A percentile compares a stretch with the other conserved stretches of the same genome.
Conservation (phyloP, 2,888 invertebrate species). For the Acronicta psi region DNA sequence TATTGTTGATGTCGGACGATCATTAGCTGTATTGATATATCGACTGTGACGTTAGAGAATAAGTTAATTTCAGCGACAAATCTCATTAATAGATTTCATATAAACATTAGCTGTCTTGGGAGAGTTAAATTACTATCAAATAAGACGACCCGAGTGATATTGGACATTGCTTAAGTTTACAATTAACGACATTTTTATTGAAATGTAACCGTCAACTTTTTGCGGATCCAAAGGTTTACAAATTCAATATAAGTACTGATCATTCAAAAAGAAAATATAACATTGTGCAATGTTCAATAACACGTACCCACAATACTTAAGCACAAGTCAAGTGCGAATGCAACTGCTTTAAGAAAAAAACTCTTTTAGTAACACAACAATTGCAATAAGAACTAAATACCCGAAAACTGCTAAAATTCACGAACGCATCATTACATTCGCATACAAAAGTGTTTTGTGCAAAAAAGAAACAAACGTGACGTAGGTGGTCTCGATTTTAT, state of each 20-base stretch:
- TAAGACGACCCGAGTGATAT: background rate
- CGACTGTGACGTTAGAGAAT: constrained; percentile 65
- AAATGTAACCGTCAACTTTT: constrained; percentile 14
- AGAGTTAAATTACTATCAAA: constrained; percentile 11
- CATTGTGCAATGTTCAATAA: constrained; percentile 36
- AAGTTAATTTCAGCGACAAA: constrained; percentile 59
- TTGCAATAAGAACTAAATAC: constrained; percentile 64
- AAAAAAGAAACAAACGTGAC: constrained; percentile 62
- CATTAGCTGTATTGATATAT: constrained; percentile 83
- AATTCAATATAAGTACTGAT: constrained; percentile 8
- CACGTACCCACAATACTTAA: constrained; percentile 35
- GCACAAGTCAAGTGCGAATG: constrained; percentile 53
- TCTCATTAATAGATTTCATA: constrained; percentile 40
- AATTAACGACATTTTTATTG: background rate
- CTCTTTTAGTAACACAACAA: constrained; percentile 48
- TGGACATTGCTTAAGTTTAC: background rate
- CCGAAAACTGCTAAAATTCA: constrained; percentile 81
- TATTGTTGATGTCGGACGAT: constrained; percentile 71
- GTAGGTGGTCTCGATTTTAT: constrained; percentile 86
- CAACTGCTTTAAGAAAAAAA: constrained; percentile 42
- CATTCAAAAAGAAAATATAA: constrained; percentile 10
- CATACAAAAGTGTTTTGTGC: constrained; percentile 71
- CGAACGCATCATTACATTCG: constrained; percentile 85
- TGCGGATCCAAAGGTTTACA: constrained; percentile 5
- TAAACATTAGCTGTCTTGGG: constrained; percentile 13